A percentile compares a stretch with the other conserved stretches of the same genome.
These are phyloP conservation scores for Chionis minor DNA, from an alignment of 2,113 vertebrate genomes.

Conservation along the genomic window DNA sequence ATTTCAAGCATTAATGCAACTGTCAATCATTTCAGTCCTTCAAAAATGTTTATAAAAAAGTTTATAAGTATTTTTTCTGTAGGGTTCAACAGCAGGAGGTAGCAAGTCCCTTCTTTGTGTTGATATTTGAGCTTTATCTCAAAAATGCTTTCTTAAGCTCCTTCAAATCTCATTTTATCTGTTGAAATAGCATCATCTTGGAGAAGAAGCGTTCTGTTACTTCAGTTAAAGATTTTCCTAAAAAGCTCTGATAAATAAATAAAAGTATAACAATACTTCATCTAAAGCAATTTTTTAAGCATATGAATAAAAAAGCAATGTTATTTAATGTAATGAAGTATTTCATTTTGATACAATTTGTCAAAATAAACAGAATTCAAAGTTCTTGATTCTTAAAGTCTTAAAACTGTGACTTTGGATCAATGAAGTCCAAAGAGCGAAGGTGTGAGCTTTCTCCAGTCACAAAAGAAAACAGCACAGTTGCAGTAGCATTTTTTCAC, in stretches of 20 bases:
- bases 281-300: background rate
- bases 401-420: background rate
- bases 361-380: background rate
- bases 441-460: background rate
- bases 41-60: background rate
- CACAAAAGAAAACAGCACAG: background rate
- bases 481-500: background rate
- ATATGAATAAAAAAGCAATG: background rate
- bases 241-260: background rate
- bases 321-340: background rate
- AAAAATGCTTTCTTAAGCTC: background rate
- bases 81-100: background rate
- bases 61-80: background rate
- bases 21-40: conserved; percentile 30
- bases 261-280: background rate
- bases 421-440: background rate
- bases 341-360: background rate
- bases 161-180: background rate
- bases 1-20: conserved; percentile 13
- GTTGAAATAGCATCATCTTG: background rate
- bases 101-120: background rate
- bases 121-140: conserved; percentile 41
- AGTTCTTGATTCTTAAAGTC: background rate
- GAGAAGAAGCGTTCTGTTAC: background rate
- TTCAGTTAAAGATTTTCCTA: background rate